Evolutionary conservation across 30 jellyfish, hydroid and myxozoan species (phyloP).

Genomic region (Chrysaora quinquecirrha): DNA sequence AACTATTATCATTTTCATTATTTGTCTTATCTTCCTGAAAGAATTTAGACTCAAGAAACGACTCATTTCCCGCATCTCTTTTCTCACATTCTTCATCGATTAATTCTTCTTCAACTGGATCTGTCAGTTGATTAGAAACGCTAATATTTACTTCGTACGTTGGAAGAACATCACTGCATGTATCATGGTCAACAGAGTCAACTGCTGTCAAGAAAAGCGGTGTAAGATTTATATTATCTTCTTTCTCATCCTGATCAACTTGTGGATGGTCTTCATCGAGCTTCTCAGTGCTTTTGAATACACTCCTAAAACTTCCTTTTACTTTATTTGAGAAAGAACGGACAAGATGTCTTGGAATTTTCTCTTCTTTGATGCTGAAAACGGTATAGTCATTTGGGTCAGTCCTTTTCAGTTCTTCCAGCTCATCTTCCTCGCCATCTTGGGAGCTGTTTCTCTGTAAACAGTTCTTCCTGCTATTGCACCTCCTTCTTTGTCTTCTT

Average conservation of each 20-base stretch:
- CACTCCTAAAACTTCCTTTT: background rate
- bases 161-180: too few species aligned
- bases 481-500: background rate
- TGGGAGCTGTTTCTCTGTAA: background rate
- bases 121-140: background rate
- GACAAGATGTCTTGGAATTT: background rate
- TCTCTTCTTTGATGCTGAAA: background rate
- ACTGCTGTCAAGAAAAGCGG: background rate
- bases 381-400: background rate
- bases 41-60: background rate
- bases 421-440: background rate
- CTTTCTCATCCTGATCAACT: background rate
- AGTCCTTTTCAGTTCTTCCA: background rate
- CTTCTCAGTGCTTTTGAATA: background rate
- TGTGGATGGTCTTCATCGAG: background rate
- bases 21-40: too few species aligned
- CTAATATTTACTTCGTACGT: background rate
- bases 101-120: background rate
- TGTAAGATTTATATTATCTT: background rate
- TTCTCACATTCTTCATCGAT: background rate
- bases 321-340: background rate
- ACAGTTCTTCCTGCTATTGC: background rate
- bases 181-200: background rate
- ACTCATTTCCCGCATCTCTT: background rate
- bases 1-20: too few species aligned